Base-by-base conservation (phyloP, 2,888 invertebrate species). In the Phrixothrix hirtus region DNA sequence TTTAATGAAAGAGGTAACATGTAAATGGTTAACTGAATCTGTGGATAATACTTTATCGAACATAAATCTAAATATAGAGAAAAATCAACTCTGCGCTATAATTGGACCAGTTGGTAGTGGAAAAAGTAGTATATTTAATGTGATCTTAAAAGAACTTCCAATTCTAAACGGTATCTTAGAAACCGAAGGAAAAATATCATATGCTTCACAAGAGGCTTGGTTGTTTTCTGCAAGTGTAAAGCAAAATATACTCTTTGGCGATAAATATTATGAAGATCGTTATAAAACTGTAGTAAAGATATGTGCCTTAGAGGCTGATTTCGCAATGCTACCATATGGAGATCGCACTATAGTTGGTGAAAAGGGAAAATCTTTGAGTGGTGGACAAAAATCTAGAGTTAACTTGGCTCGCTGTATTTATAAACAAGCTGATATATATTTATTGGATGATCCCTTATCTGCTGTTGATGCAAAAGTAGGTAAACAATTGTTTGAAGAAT, bases 351-450 rank as follows among this genome's bases (percentile, higher is more conserved):
- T 88, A 45, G 88, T 93, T 1, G 92, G 92, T 1, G 92, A 93
- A 66, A 81, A 87, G 39, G 93, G 93, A 7, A 83, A 87, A 1
- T 83, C 87, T 1, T 74, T 94, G 9, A 90, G 90, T 31, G 92
- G 92, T 2, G 92, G 92, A n/a, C 92, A 93, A 75, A 84, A 85
- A 70, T 91, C 92, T 1, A 80, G 93, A 58, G 83, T 94, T 17
- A 89, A 88, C 71, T 77, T 93, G 38, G 90, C 89, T 0, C 79
- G 91, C 64, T 84, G 87, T 5, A 78, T 91, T 38, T 92, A 91
- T 67, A 83, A 83, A 62, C 81, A 86, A 61, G 88, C 89, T 0
- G 90, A 92, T 63, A 80, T 92, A 31, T 91, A 90, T 66, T 76
- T 92, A 15, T 72, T 92, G 36, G 91, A 92, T 65, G 92, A 92